Base-by-base conservation (phyloP, 2,888 invertebrate species). In the Cancer borealis region DNA sequence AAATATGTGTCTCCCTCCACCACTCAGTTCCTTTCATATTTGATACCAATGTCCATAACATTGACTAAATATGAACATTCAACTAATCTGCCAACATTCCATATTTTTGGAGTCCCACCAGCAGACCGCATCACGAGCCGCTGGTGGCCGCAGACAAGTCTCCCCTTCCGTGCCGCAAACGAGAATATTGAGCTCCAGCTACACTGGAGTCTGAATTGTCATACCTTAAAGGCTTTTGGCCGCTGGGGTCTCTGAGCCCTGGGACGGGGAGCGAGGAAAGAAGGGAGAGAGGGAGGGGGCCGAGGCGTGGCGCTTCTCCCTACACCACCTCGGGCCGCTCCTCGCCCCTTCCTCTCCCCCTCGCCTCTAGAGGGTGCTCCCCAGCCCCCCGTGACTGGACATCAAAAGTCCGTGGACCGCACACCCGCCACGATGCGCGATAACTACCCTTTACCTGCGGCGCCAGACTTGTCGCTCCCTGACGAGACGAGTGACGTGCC, bases 331-430 rank as follows among this genome's bases (percentile, higher is more conserved):
- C 73, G 30, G 21, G 30, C 73, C 79, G 60, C 39, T 91, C 66
- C 79, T 46, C 47, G 49, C 21, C 79, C 26, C 91, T 91, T 39
- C 73, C 47, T 66, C 66, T 91, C 45, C 91, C 79, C n/a, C 14
- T 5, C 14, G 66, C 91, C 91, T 46, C 45, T 45, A 30, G 73
- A 88, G 88, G 46, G 88, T 88, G 66, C n/a, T 66, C 66, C 66
- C 45, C 45, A 21, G 3, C 47, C 87, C 88, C 73, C 93, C 54
- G 54, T 46, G 79, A 88, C 91, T 93, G 93, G 93, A 93, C 93
- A 93, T 93, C 93, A 93, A 93, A 93, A 93, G 93, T 93, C 91
- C 89, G 66, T 66, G 93, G 93, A 93, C 93, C 73, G 89, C 49
- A 60, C 88, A 26, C 66, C 93, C 46, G 17, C 73, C 93, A 39